These are phyloP conservation scores for Cosmopolites sordidus DNA, from an alignment of 2,888 invertebrate species.

Conservation along the genomic window DNA sequence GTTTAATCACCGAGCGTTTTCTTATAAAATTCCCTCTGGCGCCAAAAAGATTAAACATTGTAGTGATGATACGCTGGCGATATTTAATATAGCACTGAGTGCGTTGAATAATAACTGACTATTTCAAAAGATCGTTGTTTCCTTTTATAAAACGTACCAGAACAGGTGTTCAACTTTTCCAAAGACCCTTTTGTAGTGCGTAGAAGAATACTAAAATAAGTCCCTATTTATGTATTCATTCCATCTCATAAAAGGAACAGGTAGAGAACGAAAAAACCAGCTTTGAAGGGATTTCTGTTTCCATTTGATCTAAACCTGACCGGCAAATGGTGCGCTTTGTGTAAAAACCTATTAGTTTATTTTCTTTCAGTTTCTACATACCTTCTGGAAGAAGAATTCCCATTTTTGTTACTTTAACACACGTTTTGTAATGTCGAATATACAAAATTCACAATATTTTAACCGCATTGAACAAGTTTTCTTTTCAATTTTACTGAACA, in stretches of 20 bases:
- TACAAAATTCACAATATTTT: neutral
- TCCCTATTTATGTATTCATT: neutral
- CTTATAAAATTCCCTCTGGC: constrained; percentile 20
- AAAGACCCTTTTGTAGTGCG: neutral
- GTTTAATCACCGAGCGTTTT: constrained; percentile 12
- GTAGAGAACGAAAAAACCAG: neutral
- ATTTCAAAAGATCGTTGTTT: neutral
- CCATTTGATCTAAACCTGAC: neutral
- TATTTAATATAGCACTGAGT: neutral
- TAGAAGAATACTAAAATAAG: neutral
- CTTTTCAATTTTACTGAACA: neutral
- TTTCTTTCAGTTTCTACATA: neutral
- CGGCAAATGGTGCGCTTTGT: neutral
- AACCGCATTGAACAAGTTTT: neutral
- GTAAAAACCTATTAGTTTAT: neutral
- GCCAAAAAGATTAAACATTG: constrained; percentile 24
- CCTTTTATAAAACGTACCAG: neutral
- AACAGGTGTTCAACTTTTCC: neutral
- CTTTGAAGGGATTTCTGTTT: neutral
- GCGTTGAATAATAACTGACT: neutral
- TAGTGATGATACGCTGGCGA: constrained; percentile 15
- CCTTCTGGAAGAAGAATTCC: constrained; percentile 14
- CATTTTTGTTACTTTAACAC: constrained; percentile 4
- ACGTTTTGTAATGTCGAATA: neutral
- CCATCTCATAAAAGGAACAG: neutral